Conservation (phyloP, 2,888 invertebrate species). For the Papilio elwesi region DNA sequence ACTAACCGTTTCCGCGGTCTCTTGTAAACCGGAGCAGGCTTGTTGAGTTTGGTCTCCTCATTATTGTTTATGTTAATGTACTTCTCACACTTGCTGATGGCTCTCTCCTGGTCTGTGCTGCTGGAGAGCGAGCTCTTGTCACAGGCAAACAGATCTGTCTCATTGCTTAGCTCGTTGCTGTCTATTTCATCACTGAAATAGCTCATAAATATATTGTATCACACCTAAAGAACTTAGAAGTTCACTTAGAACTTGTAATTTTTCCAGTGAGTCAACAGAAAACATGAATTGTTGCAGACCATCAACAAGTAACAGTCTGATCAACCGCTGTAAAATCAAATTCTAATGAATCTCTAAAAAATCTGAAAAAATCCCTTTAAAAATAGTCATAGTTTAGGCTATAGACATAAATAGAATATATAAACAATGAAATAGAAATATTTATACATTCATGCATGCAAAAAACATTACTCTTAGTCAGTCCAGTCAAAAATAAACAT, state of each 20-base stretch:
- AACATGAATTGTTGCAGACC: no score
- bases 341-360: background rate
- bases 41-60: conserved; percentile 64
- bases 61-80: conserved; percentile 75
- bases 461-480: no score
- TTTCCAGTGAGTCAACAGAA: background rate
- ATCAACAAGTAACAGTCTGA: background rate
- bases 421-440: background rate
- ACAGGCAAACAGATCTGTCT: conserved; percentile 77
- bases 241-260: background rate
- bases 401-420: no score
- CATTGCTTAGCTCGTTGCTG: conserved; percentile 77
- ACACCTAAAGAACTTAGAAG: background rate
- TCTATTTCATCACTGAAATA: conserved; percentile 70
- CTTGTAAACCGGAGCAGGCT: conserved; percentile 56
- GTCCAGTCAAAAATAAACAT: no score
- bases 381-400: no score
- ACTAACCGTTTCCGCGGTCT: conserved; percentile 67
- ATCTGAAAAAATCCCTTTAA: no score
- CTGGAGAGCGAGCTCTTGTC: conserved; percentile 75
- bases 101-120: conserved; percentile 62
- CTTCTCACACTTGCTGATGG: conserved; percentile 57
- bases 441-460: no score
- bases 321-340: background rate
- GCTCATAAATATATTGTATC: background rate